Conservation (phyloP, 2,797 vertebrate species). For the Tapera naevia region DNA sequence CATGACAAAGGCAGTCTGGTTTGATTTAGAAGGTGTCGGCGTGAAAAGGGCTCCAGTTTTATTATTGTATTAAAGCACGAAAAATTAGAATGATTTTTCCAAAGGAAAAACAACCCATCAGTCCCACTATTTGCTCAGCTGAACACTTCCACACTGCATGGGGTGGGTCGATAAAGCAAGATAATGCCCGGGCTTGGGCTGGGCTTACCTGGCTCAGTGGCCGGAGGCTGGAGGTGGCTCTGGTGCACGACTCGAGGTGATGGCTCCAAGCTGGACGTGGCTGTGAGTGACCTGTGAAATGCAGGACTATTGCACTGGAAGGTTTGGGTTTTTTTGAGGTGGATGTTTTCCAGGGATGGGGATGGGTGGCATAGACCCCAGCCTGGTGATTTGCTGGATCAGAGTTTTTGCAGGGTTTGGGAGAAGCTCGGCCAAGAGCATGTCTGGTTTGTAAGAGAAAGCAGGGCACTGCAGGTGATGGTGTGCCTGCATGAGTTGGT, state of each 20-base stretch:
- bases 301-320: neutral
- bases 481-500: neutral
- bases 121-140: constrained; percentile 65
- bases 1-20: constrained; percentile 51
- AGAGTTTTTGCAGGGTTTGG: neutral
- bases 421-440: neutral
- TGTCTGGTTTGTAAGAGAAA: neutral
- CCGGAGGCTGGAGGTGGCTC: neutral
- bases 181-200: neutral
- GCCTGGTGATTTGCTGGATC: neutral
- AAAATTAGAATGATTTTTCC: constrained; percentile 62
- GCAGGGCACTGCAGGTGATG: neutral
- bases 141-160: constrained; percentile 32
- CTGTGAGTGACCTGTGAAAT: neutral
- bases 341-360: neutral
- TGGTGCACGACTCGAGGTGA: fast-evolving
- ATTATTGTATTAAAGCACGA: constrained; percentile 56
- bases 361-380: neutral
- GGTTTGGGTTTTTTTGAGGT: fast-evolving
- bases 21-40: constrained; percentile 59
- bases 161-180: neutral
- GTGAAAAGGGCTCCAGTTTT: constrained; percentile 17
- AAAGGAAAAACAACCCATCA: neutral
- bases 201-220: neutral
- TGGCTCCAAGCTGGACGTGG: neutral